Percentiles rank a stretch among this genome's conserved stretches.
phyloP scores from a whole-genome alignment of 53 echinoderm and acorn worm species.

The Patiria pectinifera region DNA sequence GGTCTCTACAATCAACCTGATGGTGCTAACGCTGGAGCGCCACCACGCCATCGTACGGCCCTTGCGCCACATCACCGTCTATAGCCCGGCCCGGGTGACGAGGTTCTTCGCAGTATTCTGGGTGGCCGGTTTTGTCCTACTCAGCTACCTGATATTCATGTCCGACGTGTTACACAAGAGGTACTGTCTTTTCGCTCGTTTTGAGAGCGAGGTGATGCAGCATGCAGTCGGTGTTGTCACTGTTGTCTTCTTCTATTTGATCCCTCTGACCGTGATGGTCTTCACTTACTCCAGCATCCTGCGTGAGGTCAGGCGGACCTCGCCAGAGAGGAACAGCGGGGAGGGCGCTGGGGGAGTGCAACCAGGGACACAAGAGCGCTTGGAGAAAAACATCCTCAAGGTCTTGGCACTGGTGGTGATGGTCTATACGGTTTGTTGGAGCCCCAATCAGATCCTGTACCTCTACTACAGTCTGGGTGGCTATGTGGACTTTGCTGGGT shows the following conservation, averaged over 20 bases:
- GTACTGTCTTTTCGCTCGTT: constrained; percentile 23
- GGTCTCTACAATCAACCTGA: constrained; percentile 53
- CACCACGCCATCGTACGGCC: constrained; percentile 46
- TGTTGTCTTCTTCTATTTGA: constrained; percentile 28
- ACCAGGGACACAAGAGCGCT: background rate
- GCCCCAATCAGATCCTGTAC: constrained; percentile 50
- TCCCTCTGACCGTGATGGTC: constrained; percentile 49
- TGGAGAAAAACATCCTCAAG: constrained; percentile 41
- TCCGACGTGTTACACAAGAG: constrained; percentile 10
- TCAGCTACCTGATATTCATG: constrained; percentile 41
- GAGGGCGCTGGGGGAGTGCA: background rate
- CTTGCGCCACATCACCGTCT: constrained; percentile 22
- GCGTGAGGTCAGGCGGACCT: constrained; percentile 24
- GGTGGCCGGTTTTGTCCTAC: constrained; percentile 30
- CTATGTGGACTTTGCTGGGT: constrained; percentile 33
- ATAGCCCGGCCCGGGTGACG: constrained; percentile 1
- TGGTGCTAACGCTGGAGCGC: constrained; percentile 41
- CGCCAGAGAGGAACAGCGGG: background rate
- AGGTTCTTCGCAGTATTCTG: constrained; percentile 35
- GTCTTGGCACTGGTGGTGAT: constrained; percentile 33
- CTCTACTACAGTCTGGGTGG: constrained; percentile 43
- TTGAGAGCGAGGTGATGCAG: constrained; percentile 15
- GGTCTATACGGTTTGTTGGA: constrained; percentile 52
- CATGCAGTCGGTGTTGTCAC: constrained; percentile 27
- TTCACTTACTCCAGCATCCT: constrained; percentile 52